Evolutionary conservation across 2,797 vertebrate genomes (phyloP).

Genomic region (Sebastes trivittatus): DNA sequence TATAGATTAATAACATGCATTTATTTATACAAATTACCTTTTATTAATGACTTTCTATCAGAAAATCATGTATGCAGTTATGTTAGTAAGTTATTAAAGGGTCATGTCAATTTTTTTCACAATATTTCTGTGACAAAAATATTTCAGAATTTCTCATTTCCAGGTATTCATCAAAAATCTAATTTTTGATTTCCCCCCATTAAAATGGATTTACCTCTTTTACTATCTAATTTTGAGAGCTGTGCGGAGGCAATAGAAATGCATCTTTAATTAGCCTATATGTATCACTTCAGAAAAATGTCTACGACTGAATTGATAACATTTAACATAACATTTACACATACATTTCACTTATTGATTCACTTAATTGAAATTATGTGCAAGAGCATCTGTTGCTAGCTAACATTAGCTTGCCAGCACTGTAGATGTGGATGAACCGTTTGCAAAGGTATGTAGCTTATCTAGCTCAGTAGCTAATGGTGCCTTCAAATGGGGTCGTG

Average conservation of each 20-base stretch:
- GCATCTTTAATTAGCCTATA: too few species aligned
- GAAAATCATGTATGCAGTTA: not conserved
- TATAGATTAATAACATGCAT: not conserved
- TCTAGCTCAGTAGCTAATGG: not conserved
- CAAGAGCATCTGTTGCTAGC: not conserved
- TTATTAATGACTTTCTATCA: not conserved
- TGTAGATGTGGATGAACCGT: not conserved
- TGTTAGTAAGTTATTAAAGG: not conserved
- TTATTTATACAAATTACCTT: not conserved
- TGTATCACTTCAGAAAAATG: not conserved
- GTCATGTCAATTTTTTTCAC: not conserved
- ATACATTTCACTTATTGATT: not conserved
- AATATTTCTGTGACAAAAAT: not conserved
- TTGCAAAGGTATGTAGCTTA: not conserved
- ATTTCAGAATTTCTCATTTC: not conserved
- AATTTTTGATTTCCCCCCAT: accelerated
- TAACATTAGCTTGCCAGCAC: not conserved
- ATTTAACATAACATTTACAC: not conserved
- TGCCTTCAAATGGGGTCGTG: too few species aligned
- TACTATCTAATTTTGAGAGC: accelerated
- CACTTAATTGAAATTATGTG: not conserved
- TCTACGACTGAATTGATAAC: not conserved
- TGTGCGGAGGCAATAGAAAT: too few species aligned
- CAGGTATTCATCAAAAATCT: not conserved
- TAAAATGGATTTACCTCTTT: not conserved